These are phyloP conservation scores for Loxodonta africana DNA, from an alignment of 2,113 vertebrate genomes.

Conservation along the genomic window DNA sequence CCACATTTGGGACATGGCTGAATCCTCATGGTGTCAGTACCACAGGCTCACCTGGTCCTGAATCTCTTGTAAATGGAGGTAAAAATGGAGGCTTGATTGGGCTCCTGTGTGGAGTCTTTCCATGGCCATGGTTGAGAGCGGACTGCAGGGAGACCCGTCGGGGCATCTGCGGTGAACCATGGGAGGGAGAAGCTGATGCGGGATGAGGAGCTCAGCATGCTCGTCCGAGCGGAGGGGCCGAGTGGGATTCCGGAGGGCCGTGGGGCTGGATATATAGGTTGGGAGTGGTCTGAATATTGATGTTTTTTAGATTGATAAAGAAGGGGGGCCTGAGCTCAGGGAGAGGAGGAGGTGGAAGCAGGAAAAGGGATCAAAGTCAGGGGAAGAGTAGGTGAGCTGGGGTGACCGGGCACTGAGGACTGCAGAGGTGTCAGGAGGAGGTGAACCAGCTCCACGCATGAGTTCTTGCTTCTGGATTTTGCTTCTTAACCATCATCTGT, in stretches of 20 bases:
- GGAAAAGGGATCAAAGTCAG: neutral
- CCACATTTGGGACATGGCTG: neutral
- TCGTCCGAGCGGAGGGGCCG: neutral
- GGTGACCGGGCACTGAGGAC: neutral
- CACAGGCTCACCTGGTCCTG: neutral
- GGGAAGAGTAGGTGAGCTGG: neutral
- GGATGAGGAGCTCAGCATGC: neutral
- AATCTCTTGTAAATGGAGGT: neutral
- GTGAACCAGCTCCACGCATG: fast-evolving
- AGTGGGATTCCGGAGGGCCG: too few relatives aligned
- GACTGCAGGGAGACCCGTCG: neutral
- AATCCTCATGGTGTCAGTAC: too few relatives aligned
- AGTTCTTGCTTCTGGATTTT: too few relatives aligned
- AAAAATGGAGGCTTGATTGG: neutral
- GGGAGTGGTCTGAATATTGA: neutral
- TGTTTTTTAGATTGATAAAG: too few relatives aligned
- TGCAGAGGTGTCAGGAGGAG: neutral
- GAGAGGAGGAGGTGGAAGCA: neutral
- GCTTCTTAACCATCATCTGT: neutral
- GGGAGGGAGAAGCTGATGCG: too few relatives aligned
- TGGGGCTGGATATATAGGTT: fast-evolving
- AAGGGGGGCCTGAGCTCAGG: neutral
- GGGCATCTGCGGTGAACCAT: fast-evolving
- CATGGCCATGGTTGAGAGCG: neutral
- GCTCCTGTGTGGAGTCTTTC: neutral